A percentile compares a stretch with the other conserved stretches of the same genome.
These are phyloP conservation scores for Tachina lurida DNA, from an alignment of 2,888 invertebrate species.

Conservation along the genomic window DNA sequence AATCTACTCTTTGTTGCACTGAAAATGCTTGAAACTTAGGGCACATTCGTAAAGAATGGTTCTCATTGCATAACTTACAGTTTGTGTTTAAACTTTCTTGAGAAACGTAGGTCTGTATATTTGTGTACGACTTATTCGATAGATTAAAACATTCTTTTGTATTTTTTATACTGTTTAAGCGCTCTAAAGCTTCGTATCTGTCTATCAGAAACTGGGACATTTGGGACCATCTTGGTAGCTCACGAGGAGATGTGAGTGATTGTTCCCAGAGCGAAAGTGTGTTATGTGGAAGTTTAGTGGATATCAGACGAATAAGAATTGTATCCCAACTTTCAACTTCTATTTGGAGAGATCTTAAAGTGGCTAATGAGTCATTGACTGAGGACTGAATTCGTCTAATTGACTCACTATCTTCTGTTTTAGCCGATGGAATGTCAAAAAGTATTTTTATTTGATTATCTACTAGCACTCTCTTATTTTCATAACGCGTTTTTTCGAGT, in stretches of 20 bases:
- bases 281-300: background rate
- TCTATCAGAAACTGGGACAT: slow-evolving; percentile 24
- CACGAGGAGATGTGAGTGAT: background rate
- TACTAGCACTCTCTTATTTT: slow-evolving; percentile 41
- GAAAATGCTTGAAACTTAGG: background rate
- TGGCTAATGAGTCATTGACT: slow-evolving; percentile 1
- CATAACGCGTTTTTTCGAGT: slow-evolving; percentile 31
- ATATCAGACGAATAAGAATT: slow-evolving; percentile 1
- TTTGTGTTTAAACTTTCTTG: background rate
- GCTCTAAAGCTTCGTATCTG: background rate
- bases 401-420: slow-evolving; percentile 2
- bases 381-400: background rate
- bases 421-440: slow-evolving; percentile 3
- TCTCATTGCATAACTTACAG: background rate
- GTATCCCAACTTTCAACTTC: background rate
- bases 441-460: slow-evolving; percentile 29
- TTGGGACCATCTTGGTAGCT: slow-evolving; percentile 7
- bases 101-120: background rate
- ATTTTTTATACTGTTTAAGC: background rate
- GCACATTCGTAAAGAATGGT: background rate
- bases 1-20: background rate
- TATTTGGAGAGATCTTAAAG: background rate
- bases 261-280: background rate
- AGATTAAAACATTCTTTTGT: background rate
- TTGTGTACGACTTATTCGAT: background rate